Evolutionary conservation across 2,113 vertebrate genomes (phyloP).

Genomic region (Otocyon megalotis): DNA sequence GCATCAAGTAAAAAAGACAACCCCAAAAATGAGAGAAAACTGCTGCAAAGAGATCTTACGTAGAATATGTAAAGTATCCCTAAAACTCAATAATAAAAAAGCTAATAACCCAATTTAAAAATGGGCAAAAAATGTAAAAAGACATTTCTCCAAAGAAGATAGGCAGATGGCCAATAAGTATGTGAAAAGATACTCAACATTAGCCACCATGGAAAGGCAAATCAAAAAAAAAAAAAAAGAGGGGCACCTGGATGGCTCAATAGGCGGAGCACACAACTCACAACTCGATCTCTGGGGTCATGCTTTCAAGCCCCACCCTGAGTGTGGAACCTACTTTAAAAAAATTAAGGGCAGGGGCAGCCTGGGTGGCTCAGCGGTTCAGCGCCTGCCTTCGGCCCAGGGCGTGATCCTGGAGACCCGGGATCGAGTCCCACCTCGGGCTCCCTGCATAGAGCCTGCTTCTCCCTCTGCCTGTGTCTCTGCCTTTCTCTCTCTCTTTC

Average conservation of each 20-base stretch:
- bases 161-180: not conserved
- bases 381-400: too few relatives aligned
- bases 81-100: conserved; percentile 11
- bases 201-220: not conserved
- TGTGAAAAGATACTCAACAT: not conserved
- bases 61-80: not conserved
- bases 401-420: too few relatives aligned
- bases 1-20: not conserved
- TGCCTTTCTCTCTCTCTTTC: too few relatives aligned
- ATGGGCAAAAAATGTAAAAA: not conserved
- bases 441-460: too few relatives aligned
- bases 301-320: not conserved
- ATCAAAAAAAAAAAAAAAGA: not conserved
- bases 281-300: not conserved
- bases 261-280: not conserved
- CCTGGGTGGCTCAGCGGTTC: too few relatives aligned
- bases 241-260: not conserved
- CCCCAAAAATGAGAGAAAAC: not conserved
- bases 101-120: conserved; percentile 29
- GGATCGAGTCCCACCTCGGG: too few relatives aligned
- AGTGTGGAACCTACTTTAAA: not conserved
- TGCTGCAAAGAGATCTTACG: conserved; percentile 14
- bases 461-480: too few relatives aligned
- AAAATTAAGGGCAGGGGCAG: not conserved
- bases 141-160: conserved; percentile 14